Conservation (phyloP, 2,888 invertebrate genomes). For the Meta bourneti region DNA sequence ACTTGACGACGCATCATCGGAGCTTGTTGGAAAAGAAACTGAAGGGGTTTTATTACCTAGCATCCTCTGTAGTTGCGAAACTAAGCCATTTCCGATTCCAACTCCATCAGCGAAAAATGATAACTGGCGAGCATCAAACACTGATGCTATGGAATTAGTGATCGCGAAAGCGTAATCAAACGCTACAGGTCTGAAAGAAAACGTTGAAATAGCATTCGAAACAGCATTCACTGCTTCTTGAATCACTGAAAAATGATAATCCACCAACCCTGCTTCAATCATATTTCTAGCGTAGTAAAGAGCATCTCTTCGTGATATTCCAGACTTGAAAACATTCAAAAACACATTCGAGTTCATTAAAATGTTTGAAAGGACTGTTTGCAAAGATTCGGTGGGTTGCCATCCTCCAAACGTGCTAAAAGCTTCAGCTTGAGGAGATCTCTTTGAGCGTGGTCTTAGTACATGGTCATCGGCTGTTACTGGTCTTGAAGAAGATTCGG, state of each 20-base stretch:
- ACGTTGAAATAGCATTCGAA: neutral
- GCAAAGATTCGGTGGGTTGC: conserved; percentile 7
- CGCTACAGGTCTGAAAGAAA: neutral
- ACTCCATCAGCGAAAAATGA: conserved; percentile 23
- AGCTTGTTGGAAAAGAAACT: neutral
- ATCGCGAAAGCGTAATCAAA: conserved; percentile 42
- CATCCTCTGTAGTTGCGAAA: conserved; percentile 24
- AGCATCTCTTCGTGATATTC: conserved; percentile 27
- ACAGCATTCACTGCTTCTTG: conserved; percentile 24
- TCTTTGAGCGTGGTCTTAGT: neutral
- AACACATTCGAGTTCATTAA: conserved; percentile 25
- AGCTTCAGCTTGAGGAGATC: neutral
- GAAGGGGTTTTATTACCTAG: neutral
- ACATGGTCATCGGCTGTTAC: neutral
- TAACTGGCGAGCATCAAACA: neutral
- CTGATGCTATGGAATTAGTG: conserved; percentile 8
- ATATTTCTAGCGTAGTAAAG: conserved; percentile 21
- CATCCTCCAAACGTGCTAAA: neutral
- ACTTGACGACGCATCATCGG: neutral
- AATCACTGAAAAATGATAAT: neutral
- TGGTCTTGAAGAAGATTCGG: neutral
- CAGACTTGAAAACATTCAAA: neutral
- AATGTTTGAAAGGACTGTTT: conserved; percentile 20
- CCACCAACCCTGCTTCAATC: neutral
- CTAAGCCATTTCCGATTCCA: conserved; percentile 19